Base-by-base conservation (phyloP, 2,797 vertebrate species). In the Xenentodon cancila region DNA sequence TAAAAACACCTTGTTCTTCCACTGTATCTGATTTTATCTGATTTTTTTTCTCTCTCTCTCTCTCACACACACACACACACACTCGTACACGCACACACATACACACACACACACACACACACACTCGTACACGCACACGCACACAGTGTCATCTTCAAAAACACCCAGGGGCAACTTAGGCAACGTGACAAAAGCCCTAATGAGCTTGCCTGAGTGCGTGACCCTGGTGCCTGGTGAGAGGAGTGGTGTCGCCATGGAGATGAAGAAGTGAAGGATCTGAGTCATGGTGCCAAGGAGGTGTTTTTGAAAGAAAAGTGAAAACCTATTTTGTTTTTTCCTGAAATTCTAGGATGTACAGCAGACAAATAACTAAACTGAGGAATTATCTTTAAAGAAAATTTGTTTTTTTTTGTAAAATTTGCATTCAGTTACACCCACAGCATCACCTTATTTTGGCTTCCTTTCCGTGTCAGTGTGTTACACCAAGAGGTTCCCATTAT, bases 161-260 rank as follows among this genome's bases (percentile, higher is more conserved):
- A 82, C 80, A 82, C 80, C 87, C 82, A 65, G 71, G 66, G 82
- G 82, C 79, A 25, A 68, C 74, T 60, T 49, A 73, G 84, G 70
- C 61, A 40, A 84, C 17, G 80, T 91, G 90, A 90, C 87, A 84
- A 85, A 82, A 75, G 74, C 74, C 81, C 84, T 90, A 91, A 90
- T 87, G 87, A 91, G 81, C 80, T 78, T 12, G 82, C 69, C 76
- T 75, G 85, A 86, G 82, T 78, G 82, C 86, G 84, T 87, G 87
- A 89, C 88, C 87, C 84, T 82, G 87, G 77, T 37, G 73, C 81
- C 88, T 75, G 81, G 71, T 69, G 52, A 75, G 76, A 77, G 75
- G 79, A 81, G 82, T 75, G 87, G 84, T 66, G 85, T 91, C 80
- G 30, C 86, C 83, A 84, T 88, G 85, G 87, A 77, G 79, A 89